Base-by-base conservation (phyloP, 2,888 invertebrate species). In the Panzeria rudis region DNA sequence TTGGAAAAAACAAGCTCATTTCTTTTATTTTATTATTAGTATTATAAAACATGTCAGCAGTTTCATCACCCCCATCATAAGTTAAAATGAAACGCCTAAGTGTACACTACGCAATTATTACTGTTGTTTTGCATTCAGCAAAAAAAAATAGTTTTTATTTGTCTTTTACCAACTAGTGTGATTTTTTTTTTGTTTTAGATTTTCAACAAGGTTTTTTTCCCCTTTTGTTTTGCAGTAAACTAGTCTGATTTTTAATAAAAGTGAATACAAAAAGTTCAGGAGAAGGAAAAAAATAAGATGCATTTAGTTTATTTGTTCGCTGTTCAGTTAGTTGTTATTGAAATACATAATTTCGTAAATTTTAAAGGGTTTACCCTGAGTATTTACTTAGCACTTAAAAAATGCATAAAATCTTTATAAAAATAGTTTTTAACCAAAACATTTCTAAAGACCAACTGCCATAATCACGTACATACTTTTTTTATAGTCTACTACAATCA, bases 31-130 rank as follows among this genome's bases (percentile, higher is more conserved):
- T 59, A 59, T 59, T 56, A 72, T 41, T 69, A 61, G 17, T 56
- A 59, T 32, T 38, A 59, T 32, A 23, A 73, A 73, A 20, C 59
- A 69, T 61, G 41, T 61, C 29, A 75, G 52, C 52, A 81, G 59
- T 61, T 81, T 52, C 59, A 66, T 35, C 29, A 61, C 66, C 68
- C 77, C 29, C 7, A 25, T 15, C 52, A 4, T 17, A 69, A 56
- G 15, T 23, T 29, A 56, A 71, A 50, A 68, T n/a, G 54, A 20
- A 73, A 32, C 2, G 75, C 76, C 84, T 80, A 61, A 84, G 76
- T 79, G 75, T 72, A 79, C 32, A 44, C 71, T 76, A 80, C 23
- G 41, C 79, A 75, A 41, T 80, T 76, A 75, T 80, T 71, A 71
- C 68, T 68, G n/a, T 23, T 61, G 44, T 83, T 64, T 64, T 25